Evolutionary conservation across 2,888 invertebrate species (phyloP), one percentile per base, ranked within the genome.

Genomic region (Scotopteryx bipunctaria): DNA sequence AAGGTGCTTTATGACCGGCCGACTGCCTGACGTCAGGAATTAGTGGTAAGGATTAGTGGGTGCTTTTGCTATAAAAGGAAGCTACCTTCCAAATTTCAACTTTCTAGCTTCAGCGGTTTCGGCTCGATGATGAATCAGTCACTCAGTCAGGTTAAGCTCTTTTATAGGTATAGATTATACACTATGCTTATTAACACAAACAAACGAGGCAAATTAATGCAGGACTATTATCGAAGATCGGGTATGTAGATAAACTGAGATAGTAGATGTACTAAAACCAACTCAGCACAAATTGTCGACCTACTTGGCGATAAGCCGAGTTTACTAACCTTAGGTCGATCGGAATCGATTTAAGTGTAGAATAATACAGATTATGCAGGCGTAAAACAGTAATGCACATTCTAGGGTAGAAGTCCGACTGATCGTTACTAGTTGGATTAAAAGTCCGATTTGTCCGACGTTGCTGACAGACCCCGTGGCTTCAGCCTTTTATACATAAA

Each of bases 251-350:
- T 49, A 37, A 37, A 32, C 42, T 49, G 21, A 27, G 32, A 38
- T 29, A 13, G 42, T 23, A 32, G 19, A 32, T 37, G 59, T 27
- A 11, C 27, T 27, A 27, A 27, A 11, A 27, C 61, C 58, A 58
- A 56, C 58, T 42, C 48, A 35, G 55, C 56, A 48, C 44, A 44
- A n/a, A 53, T 40, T 52, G 53, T 57, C 60, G 63, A 60, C 63
- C 63, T 60, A 63, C 49, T 63, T 63, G 63, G 63, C 63, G 48
- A 32, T 54, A 54, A 54, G 54, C 54, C 54, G 54, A 54, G 54
- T 23, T 19, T 47, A 43, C 46, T 21, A 42, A 55, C 46, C 55
- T 31, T 35, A 46, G 42, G 32, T 32, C 46, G 43, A 52, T 36
- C 23, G 31, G 17, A 25, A 43, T 45, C 41, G 31, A 41, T 31